A percentile compares a stretch with the other conserved stretches of the same genome.
Conservation (phyloP, 1,140 invertebrate species). For the Manduca sexta region DNA sequence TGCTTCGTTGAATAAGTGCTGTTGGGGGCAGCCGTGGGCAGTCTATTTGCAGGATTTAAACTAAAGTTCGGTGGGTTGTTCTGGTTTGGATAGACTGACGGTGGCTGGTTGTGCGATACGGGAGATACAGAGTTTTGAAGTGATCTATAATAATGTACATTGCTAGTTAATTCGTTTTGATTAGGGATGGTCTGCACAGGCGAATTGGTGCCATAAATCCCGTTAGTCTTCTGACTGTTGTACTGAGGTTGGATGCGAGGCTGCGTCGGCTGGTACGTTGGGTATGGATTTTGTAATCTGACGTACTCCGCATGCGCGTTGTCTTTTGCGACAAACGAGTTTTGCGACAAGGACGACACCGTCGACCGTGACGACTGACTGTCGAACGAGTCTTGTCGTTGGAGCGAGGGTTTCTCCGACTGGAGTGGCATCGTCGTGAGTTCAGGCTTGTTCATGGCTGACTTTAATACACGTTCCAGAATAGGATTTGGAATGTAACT, state of each 20-base stretch:
- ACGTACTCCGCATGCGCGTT: slow-evolving; percentile 68
- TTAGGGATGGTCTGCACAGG: slow-evolving; percentile 31
- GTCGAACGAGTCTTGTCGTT: slow-evolving; percentile 70
- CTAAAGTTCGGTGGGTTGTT: slow-evolving; percentile 59
- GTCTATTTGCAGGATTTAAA: slow-evolving; percentile 55
- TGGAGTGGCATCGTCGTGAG: slow-evolving; percentile 71
- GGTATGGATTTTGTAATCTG: slow-evolving; percentile 64
- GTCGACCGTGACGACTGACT: slow-evolving; percentile 71
- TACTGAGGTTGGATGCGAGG: slow-evolving; percentile 50
- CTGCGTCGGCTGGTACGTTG: slow-evolving; percentile 52
- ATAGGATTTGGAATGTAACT: slow-evolving; percentile 94
- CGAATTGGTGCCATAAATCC: slow-evolving; percentile 38
- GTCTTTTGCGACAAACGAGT: slow-evolving; percentile 46
- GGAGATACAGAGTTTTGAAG: slow-evolving; percentile 41
- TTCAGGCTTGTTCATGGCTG: slow-evolving; percentile 84
- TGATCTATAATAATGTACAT: slow-evolving; percentile 55
- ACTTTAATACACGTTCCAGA: slow-evolving; percentile 87
- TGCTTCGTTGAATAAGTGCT: slow-evolving; percentile 47
- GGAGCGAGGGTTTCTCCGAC: slow-evolving; percentile 60
- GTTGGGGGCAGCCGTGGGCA: slow-evolving; percentile 50
- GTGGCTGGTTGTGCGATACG: slow-evolving; percentile 56
- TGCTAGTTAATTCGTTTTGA: slow-evolving; percentile 31
- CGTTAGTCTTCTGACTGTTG: slow-evolving; percentile 46
- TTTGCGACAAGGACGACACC: slow-evolving; percentile 63
- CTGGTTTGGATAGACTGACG: slow-evolving; percentile 40